Conservation (phyloP, 1,140 invertebrate genomes). For the Lasioglossum baleicum region DNA sequence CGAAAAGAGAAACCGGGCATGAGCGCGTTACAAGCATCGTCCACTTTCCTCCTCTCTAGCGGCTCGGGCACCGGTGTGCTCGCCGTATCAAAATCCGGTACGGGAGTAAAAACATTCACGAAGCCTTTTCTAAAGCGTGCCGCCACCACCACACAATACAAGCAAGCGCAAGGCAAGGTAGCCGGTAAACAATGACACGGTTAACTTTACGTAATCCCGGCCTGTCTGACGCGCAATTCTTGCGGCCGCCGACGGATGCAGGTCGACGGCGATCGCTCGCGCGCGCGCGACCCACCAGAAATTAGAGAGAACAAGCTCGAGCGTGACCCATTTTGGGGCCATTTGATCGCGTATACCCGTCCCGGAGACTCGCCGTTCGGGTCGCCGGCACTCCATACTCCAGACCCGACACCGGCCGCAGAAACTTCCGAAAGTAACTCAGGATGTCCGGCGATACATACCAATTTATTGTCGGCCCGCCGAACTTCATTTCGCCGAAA, state of each 20-base stretch:
- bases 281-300: neutral
- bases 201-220: slow-evolving; percentile 15
- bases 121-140: slow-evolving; percentile 2
- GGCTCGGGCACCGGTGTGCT: neutral
- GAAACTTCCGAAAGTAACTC: too few relatives aligned
- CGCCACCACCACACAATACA: neutral
- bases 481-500: too few relatives aligned
- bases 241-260: slow-evolving; percentile 1
- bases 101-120: slow-evolving; percentile 1
- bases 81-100: slow-evolving; percentile 14
- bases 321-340: slow-evolving; percentile 3
- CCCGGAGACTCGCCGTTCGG: neutral
- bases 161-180: neutral
- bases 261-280: neutral
- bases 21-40: neutral
- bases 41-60: neutral
- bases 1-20: neutral
- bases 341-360: neutral
- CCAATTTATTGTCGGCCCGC: too few relatives aligned
- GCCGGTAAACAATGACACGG: slow-evolving; percentile 18
- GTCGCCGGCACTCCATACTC: slow-evolving; percentile 14
- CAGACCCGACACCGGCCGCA: neutral
- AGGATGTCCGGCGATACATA: too few relatives aligned
- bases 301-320: slow-evolving; percentile 13
- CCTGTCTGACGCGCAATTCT: slow-evolving; percentile 13